Evolutionary conservation across 2,113 vertebrate species (phyloP), one percentile per base, ranked within the genome.

Genomic region (Etia nguti): DNA sequence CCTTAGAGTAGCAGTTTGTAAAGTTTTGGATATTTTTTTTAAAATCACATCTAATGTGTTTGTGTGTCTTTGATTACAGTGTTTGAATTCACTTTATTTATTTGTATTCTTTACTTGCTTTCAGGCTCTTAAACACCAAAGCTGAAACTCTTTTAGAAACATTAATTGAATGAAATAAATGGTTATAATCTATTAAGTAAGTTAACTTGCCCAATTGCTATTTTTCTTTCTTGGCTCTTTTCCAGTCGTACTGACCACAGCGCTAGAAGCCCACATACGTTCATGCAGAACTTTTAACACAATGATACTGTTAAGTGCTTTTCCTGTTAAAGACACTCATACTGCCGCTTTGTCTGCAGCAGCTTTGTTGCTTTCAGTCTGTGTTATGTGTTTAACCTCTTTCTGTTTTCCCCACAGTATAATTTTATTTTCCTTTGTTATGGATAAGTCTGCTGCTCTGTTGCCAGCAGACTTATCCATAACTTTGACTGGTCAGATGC

Each of bases 101-200:
- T 41, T 41, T 70, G 12, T 43, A 70, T 24, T 70, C 36, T 43
- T 43, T 24, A 24, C 15, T 43, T 70, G 36, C 22, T 70, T n/a
- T 8, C 12, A 41, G 62, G 11, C 62, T 22, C 20, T 43, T 6
- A 68, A 68, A 22, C 36, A 70, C 36, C 0, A 0, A 43, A 41
- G 4, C 62, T 41, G 36, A 68, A 68, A 41, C 11, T 68, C 36
- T 70, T 4, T 70, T 24, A 70, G 13, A 24, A 70, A 43, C 68
- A 46, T 73, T 24, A 73, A 26, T 4, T 46, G 5, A 46, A 73
- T 10, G 12, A 73, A 73, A 73, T 73, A 46, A 5, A 26, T 10
- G 13, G 41, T 73, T 26, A 73, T 3, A 73, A 43, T 43, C 38
- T 36, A 65, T 65, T 65, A 16, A 16, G 11, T 22, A 22, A 26